These are phyloP conservation scores for Dione juno DNA, from an alignment of 2,888 invertebrate species.

Conservation along the genomic window DNA sequence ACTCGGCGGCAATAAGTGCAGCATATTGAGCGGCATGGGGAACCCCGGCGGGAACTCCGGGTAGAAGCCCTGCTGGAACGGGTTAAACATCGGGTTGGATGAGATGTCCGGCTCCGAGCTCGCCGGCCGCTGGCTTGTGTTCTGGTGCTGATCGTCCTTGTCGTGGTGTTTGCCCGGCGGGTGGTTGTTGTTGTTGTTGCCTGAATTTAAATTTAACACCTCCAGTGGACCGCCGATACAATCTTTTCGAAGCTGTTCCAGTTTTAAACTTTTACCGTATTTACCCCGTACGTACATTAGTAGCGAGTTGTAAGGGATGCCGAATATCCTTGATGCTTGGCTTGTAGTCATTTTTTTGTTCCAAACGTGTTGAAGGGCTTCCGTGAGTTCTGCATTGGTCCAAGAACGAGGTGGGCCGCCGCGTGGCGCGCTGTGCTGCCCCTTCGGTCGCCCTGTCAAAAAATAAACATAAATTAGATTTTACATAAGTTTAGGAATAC, in stretches of 20 bases:
- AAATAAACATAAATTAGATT: conserved; percentile 39
- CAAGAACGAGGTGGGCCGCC: conserved; percentile 96
- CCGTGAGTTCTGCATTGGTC: conserved; percentile 95
- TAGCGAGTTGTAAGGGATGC: conserved; percentile 96
- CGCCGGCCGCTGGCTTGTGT: conserved; percentile 82
- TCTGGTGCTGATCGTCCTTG: conserved; percentile 80
- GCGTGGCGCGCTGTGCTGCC: conserved; percentile 94
- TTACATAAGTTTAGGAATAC: conserved; percentile 30
- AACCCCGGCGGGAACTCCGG: conserved; percentile 92
- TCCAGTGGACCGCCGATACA: conserved; percentile 93
- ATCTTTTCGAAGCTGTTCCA: conserved; percentile 94
- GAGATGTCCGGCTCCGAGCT: conserved; percentile 87
- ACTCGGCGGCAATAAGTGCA: conserved; percentile 91
- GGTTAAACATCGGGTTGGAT: conserved; percentile 88
- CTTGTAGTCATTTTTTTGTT: conserved; percentile 97
- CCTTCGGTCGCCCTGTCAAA: conserved; percentile 91
- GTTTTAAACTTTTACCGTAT: conserved; percentile 95
- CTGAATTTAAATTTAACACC: conserved; percentile 85
- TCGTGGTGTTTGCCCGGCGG: conserved; percentile 80
- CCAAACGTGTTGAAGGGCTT: conserved; percentile 96
- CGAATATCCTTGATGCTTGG: conserved; percentile 94
- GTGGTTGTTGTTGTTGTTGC: conserved; percentile 84
- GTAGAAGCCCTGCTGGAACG: conserved; percentile 91
- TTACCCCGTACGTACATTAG: conserved; percentile 96
- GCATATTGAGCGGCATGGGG: conserved; percentile 92